Conservation (phyloP, 2,113 vertebrate genomes). For the Ctenodactylus gundi region DNA sequence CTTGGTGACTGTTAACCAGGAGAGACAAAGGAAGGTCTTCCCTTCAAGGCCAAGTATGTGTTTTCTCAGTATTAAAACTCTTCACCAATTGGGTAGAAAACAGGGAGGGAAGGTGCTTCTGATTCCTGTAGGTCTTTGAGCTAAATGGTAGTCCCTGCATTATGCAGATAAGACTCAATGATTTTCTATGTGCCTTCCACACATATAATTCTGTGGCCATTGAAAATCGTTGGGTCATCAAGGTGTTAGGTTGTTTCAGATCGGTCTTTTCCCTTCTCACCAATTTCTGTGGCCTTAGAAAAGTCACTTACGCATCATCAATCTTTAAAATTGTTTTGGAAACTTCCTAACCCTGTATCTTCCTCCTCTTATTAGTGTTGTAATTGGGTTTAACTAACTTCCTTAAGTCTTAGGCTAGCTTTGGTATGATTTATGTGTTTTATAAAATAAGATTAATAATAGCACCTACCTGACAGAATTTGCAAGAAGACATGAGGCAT, state of each 20-base stretch:
- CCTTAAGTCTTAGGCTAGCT: background rate
- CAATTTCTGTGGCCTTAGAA: background rate
- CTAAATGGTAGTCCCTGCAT: background rate
- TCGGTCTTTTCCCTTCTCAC: background rate
- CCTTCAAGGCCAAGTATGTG: background rate
- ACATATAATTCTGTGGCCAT: background rate
- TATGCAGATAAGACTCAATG: background rate
- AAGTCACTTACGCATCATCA: background rate
- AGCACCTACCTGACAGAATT: background rate
- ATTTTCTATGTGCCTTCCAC: background rate
- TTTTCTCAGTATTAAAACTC: background rate
- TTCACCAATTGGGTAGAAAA: background rate
- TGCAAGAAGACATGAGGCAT: background rate
- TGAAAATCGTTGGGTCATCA: background rate
- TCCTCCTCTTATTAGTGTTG: background rate
- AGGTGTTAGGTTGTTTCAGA: background rate
- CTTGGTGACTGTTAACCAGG: background rate
- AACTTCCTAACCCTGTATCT: background rate
- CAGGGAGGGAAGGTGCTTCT: background rate
- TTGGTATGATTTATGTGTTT: background rate
- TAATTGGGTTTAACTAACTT: background rate
- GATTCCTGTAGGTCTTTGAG: background rate
- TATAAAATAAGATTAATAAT: background rate
- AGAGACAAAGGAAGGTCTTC: background rate
- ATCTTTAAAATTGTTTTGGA: background rate